Base-by-base conservation (phyloP, 2,113 vertebrate species). In the Cygnus atratus region DNA sequence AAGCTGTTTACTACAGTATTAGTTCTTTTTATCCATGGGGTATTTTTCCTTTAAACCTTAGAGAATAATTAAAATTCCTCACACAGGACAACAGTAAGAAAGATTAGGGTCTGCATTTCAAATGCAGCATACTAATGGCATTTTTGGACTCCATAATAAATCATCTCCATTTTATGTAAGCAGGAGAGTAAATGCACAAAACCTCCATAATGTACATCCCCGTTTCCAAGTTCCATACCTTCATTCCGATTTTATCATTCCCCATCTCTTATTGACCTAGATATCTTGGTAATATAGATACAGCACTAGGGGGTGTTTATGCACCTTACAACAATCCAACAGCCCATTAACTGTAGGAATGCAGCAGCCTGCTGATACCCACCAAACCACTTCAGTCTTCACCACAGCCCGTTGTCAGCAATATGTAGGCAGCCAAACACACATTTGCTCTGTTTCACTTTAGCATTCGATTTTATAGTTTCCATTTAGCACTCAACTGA, bases 51-150 rank as follows among this genome's bases (percentile, higher is more conserved):
- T 90, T 44, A 88, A 86, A 86, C 24, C 65, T 75, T 57, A 88
- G 57, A 90, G 25, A 83, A 84, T 75, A 92, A 90, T 94, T 94
- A 65, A 71, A 93, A 86, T 94, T 92, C 90, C 28, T 92, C 2
- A 0, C 68, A 86, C n/a, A 74, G 62, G 78, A 92, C 84, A 95
- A 88, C 50, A 25, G 82, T 71, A 93, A 95, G 87, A 66, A 94
- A 92, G 68, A 77, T 80, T 86, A 94, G 63, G 37, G 52, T 67
- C 61, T 59, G 41, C 50, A 74, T 90, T 93, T 87, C 63, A 84
- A 87, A 63, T 52, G 33, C 41, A 88, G 79, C 75, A 77, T 74
- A 80, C 28, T 86, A 95, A 87, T 81, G 57, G 55, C 43, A 66
- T 71, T 92, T 88, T 54, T 57, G 31, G 79, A 91, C 31, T 90